Percentiles rank a stretch among this genome's conserved stretches.
Evolutionary conservation across 2,797 vertebrate genomes (phyloP).

Genomic region (Stomatorhinus walkeri): DNA sequence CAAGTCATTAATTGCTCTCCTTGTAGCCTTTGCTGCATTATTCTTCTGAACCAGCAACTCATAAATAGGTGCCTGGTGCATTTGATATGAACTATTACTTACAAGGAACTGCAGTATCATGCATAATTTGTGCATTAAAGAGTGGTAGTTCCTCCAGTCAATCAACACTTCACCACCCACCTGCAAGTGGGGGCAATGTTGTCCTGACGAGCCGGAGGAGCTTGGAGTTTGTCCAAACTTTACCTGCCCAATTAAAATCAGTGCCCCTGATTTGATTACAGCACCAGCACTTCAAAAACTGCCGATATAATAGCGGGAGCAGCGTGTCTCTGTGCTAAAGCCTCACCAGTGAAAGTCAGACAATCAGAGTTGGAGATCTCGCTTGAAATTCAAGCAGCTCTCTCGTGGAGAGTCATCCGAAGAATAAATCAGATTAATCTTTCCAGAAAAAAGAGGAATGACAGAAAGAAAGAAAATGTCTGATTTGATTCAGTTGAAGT

Average conservation of each 20-base stretch:
- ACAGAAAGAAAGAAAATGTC: not conserved
- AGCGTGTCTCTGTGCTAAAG: too few relatives aligned
- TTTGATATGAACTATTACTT: not conserved
- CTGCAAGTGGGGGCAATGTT: not conserved
- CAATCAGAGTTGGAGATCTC: not conserved
- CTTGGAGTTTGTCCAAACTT: not conserved
- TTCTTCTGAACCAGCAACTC: not conserved
- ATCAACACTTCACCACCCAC: not conserved
- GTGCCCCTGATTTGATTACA: not conserved
- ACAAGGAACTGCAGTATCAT: not conserved
- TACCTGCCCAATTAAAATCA: not conserved
- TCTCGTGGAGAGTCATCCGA: not conserved
- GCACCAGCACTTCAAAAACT: not conserved
- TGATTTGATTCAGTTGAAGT: conserved; percentile 11
- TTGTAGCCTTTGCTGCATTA: not conserved
- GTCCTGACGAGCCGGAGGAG: not conserved
- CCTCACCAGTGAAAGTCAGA: not conserved
- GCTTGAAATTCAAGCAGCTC: not conserved
- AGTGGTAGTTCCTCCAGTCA: not conserved
- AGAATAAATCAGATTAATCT: not conserved
- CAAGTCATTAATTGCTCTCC: not conserved
- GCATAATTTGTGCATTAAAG: not conserved
- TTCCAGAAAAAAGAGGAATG: not conserved
- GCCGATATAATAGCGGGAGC: not conserved
- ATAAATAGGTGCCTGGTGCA: not conserved